These are phyloP conservation scores for Altica lythri DNA, from an alignment of 2,888 invertebrate genomes.

Conservation along the genomic window DNA sequence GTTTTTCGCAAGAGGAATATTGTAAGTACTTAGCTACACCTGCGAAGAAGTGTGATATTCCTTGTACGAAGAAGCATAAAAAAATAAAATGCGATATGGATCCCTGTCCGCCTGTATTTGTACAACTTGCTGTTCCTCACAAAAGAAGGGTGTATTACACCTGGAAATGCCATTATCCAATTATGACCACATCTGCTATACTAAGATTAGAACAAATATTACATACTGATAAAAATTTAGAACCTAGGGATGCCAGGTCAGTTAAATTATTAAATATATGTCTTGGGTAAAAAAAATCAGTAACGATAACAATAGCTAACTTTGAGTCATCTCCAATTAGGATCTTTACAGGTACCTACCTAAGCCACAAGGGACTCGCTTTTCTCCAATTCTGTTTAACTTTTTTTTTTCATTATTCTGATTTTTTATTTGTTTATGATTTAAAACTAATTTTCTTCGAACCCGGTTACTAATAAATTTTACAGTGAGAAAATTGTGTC, in stretches of 20 bases:
- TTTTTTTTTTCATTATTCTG: no score
- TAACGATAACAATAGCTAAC: neutral
- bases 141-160: conserved; percentile 46
- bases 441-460: no score
- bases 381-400: no score
- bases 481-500: no score
- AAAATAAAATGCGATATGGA: conserved; percentile 39
- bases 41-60: no score
- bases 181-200: conserved; percentile 44
- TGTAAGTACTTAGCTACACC: conserved; percentile 5
- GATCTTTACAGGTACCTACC: no score
- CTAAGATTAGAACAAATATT: conserved; percentile 47
- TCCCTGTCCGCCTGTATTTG: conserved; percentile 48
- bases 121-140: conserved; percentile 47
- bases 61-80: no score
- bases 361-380: no score
- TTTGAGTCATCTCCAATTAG: neutral
- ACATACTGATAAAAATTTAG: conserved; percentile 47
- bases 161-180: conserved; percentile 45
- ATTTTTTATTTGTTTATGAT: no score
- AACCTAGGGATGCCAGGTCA: conserved; percentile 45
- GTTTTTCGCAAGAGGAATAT: conserved; percentile 7
- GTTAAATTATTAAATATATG: no score
- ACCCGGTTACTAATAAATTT: no score
- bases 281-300: no score